Base-by-base conservation (phyloP, 2,797 vertebrate species). In the Semotilus atromaculatus region DNA sequence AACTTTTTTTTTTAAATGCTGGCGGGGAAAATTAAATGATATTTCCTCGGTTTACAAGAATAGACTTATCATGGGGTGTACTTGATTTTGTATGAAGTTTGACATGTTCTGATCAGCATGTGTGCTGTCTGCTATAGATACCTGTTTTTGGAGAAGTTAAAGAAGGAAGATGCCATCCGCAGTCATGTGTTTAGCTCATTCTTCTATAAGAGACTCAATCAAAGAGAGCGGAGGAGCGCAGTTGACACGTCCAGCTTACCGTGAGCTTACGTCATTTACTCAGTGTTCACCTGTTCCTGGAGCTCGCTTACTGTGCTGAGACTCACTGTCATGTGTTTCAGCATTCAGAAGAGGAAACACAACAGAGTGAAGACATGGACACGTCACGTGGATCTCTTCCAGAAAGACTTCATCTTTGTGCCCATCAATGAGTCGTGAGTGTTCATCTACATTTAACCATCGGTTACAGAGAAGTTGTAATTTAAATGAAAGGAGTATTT, bases 351-450 rank as follows among this genome's bases (percentile, higher is more conserved):
- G 71, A 96, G 96, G 87, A 96, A 98, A 76, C 98, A 99, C 88
- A 97, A 97, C 88, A 90, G 98, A 91, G 98, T 99, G 0, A 99
- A 98, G 94, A 99, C 97, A 0, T 99, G 98, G 98, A 99, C 98
- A 0, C 95, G 98, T 1, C 98, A 99, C 1, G 98, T 99, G 83
- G 98, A 99, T 88, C 96, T 99, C 84, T 99, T 99, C 91, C 97
- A 98, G 91, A 99, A 99, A 90, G 98, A 99, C 90, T 99, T 99
- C 92, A 97, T 99, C 90, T 99, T 99, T 85, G 98, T 99, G 91
- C 98, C 98, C 88, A 97, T 99, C 90, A 99, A 99, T 85, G 98
- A 99, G 96, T 98, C 97, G 98, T 99, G 90, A 97, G 98, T 97
- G 4, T 2, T 26, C 10, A 26, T 9, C 40, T 70, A 4, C 3